Evolutionary conservation across 2,888 invertebrate genomes (phyloP), one percentile per base, ranked within the genome.

Genomic region (Megalurothrips usitatus): DNA sequence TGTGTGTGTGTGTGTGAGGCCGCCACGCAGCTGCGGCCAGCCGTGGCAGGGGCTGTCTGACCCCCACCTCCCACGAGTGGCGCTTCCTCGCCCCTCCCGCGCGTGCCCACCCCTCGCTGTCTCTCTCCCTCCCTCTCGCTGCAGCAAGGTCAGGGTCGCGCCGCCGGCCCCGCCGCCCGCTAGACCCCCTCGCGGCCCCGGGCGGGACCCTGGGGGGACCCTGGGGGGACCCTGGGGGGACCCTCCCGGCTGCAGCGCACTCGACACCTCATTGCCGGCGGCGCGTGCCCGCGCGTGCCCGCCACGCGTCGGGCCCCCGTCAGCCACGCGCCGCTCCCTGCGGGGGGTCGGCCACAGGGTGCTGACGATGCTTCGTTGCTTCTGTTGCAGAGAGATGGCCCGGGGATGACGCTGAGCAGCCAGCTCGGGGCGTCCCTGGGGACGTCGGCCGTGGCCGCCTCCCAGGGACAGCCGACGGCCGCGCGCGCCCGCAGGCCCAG

Each of bases 311-410:
- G 3, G 58, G 6, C 58, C 11, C 58, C 0, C 19, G 19, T 17
- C 58, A 9, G 58, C 58, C 58, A 52, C 52, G 52, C 52, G 19
- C 58, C 58, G 14, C 4, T 19, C 19, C 14, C 58, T 0, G 17
- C 58, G 34, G 6, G 34, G 34, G 34, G 34, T 43, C 52, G 2
- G 52, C 10, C 52, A 52, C 4, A 10, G 34, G 34, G 3, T 6
- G 34, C 34, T 43, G 34, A 4, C 34, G 34, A 43, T 43, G 6
- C 34, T 63, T 63, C 63, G 63, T 2, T 2, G 23, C 23, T 9
- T 68, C 68, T 75, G 68, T 75, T 75, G 23, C 68, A 75, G 68
- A 12, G 68, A 9, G 23, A 75, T 75, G 68, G 26, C 68, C 68
- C 8, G 23, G 12, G 26, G 68, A 75, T 75, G 68, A 75, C 68